Evolutionary conservation across 2,888 invertebrate species (phyloP).

Genomic region (Parnassius orleans): DNA sequence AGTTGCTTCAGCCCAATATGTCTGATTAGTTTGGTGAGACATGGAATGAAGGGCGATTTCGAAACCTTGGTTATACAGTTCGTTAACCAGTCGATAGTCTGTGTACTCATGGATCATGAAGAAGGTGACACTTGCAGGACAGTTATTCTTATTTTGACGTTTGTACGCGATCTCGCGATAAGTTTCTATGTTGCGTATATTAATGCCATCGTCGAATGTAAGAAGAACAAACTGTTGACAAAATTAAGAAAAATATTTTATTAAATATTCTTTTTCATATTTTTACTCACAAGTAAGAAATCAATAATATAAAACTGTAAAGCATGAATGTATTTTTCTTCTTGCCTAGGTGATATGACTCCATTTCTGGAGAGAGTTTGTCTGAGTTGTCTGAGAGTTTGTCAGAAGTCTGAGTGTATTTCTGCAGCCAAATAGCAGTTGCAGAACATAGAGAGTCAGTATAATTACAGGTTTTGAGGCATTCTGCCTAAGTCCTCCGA

Average conservation of each 20-base stretch:
- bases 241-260: neutral
- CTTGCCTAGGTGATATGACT: too few relatives aligned
- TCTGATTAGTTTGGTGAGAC: slow-evolving; percentile 74
- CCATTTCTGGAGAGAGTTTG: too few relatives aligned
- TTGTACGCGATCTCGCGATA: slow-evolving; percentile 74
- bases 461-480: too few relatives aligned
- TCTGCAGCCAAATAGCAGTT: too few relatives aligned
- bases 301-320: too few relatives aligned
- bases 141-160: slow-evolving; percentile 83
- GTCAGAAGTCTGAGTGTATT: too few relatives aligned
- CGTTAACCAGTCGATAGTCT: slow-evolving; percentile 82
- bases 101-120: slow-evolving; percentile 88
- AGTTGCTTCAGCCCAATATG: slow-evolving; percentile 80
- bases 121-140: slow-evolving; percentile 83
- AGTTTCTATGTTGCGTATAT: slow-evolving; percentile 72
- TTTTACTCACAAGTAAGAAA: neutral
- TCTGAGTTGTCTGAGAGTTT: too few relatives aligned
- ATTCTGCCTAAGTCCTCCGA: too few relatives aligned
- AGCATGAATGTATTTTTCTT: too few relatives aligned
- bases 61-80: slow-evolving; percentile 79
- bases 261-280: neutral
- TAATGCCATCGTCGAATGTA: slow-evolving; percentile 85
- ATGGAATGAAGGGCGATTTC: slow-evolving; percentile 88
- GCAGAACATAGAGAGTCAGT: too few relatives aligned
- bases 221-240: slow-evolving; percentile 81